Percentiles rank a stretch among this genome's conserved stretches.
Conservation (phyloP, 1,140 invertebrate genomes). For the Drosophila bipectinata region DNA sequence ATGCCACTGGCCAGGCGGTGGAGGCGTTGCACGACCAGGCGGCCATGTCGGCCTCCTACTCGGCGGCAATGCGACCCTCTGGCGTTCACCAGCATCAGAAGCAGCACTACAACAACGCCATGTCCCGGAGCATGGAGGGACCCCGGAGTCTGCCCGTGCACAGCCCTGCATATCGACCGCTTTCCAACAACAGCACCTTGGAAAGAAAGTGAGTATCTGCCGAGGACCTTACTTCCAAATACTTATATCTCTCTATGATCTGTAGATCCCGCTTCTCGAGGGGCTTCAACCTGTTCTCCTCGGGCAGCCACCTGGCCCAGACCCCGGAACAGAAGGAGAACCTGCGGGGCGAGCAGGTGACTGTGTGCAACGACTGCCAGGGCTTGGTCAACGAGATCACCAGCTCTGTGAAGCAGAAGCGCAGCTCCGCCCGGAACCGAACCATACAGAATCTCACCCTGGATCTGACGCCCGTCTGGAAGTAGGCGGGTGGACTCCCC, state of each 20-base stretch:
- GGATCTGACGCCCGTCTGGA: constrained; percentile 92
- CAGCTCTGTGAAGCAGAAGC: constrained; percentile 91
- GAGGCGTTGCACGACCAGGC: constrained; percentile 76
- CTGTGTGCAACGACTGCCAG: constrained; percentile 97
- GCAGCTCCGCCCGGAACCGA: constrained; percentile 91
- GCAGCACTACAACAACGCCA: constrained; percentile 70
- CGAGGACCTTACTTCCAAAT: neutral
- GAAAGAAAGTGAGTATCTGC: constrained; percentile 84
- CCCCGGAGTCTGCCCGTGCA: constrained; percentile 85
- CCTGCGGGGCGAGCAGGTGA: constrained; percentile 91
- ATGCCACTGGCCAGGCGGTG: constrained; percentile 66
- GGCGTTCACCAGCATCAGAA: constrained; percentile 65
- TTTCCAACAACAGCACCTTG: constrained; percentile 84
- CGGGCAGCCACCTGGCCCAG: constrained; percentile 82
- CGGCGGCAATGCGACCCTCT: constrained; percentile 65
- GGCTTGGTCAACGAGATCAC: constrained; percentile 97
- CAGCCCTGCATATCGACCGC: constrained; percentile 81
- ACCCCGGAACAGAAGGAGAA: constrained; percentile 85
- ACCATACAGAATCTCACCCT: constrained; percentile 91
- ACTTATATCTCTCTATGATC: neutral
- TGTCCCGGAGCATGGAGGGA: constrained; percentile 86
- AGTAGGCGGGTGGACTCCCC: constrained; percentile 48
- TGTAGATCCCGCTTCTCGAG: constrained; percentile 84
- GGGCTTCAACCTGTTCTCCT: constrained; percentile 84
- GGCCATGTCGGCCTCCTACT: constrained; percentile 73